Evolutionary conservation across 2,797 vertebrate species (phyloP), one percentile per base, ranked within the genome.

Genomic region (Erethizon dorsatum): DNA sequence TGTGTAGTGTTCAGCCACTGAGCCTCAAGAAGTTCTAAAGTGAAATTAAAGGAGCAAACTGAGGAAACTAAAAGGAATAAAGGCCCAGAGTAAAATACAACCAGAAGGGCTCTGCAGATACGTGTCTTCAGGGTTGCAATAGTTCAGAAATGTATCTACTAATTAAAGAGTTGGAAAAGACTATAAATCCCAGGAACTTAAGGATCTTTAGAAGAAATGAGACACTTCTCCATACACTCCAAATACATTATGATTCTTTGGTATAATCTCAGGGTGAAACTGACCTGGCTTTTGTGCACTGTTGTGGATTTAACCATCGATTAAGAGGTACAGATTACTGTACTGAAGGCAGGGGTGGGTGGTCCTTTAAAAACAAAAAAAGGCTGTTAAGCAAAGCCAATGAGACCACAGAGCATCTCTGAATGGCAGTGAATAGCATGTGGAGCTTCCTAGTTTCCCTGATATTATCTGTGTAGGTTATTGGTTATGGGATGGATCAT

Each of bases 41-140:
- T 92, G 83, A 97, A 97, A 97, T 96, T 71, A 95, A 95, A 97
- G 95, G 78, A 92, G 90, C 75, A 78, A 94, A 96, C 82, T 45
- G 91, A 93, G 91, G 90, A 90, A 95, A 79, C 67, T 11, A 61
- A 95, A 97, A 83, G 75, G 93, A 67, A 13, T 37, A 93, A 83
- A 73, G 6, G 54, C 63, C 78, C n/a, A 63, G 83, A 59, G 86
- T 78, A 92, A 91, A 97, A 96, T 79, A 63, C 54, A 71, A 6
- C 85, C 83, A 86, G 80, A 75, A 90, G 90, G 73, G 56, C 88
- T 95, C 93, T 67, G 65, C 37, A 69, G 71, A 95, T 86, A 10
- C 0, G 11, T 56, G 71, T 93, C 92, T 96, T 84, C 41, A 33
- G 88, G 91, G 94, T 97, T 95, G 89, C n/a, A n/a, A 31, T 78